These are phyloP conservation scores for Hydrochoerus hydrochaeris DNA, from an alignment of 2,113 vertebrate genomes.

Conservation along the genomic window DNA sequence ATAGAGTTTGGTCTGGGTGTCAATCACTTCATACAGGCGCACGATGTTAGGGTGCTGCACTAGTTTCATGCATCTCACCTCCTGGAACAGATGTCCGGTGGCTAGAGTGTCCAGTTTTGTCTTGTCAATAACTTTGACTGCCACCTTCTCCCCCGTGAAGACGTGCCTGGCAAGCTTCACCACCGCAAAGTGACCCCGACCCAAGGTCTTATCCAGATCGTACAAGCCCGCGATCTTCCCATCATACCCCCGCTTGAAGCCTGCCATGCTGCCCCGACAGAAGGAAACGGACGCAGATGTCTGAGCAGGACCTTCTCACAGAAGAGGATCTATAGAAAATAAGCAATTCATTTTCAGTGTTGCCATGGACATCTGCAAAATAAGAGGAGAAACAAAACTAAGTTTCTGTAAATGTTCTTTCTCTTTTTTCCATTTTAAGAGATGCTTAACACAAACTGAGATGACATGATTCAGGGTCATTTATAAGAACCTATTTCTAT, in stretches of 20 bases:
- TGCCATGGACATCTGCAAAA: slow-evolving; percentile 85
- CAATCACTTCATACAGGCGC: slow-evolving; percentile 97
- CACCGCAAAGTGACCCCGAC: slow-evolving; percentile 97
- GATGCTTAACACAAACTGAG: neutral
- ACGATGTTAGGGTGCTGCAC: slow-evolving; percentile 99
- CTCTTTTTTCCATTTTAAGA: neutral
- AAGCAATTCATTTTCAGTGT: slow-evolving; percentile 88
- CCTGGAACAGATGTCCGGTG: slow-evolving; percentile 98
- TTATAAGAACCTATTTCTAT: neutral
- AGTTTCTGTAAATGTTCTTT: neutral
- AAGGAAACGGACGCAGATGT: slow-evolving; percentile 72
- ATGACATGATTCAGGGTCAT: slow-evolving; percentile 15
- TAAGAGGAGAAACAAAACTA: slow-evolving; percentile 72
- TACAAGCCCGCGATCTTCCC: slow-evolving; percentile 99
- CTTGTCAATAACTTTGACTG: slow-evolving; percentile 99
- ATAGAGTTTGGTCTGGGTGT: slow-evolving; percentile 99
- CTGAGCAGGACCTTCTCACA: slow-evolving; percentile 87
- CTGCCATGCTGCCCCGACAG: slow-evolving; percentile 92
- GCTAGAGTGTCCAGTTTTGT: slow-evolving; percentile 97
- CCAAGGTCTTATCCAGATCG: slow-evolving; percentile 98
- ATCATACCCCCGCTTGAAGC: slow-evolving; percentile 97
- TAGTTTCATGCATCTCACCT: slow-evolving; percentile 99
- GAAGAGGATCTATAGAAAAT: slow-evolving; percentile 83
- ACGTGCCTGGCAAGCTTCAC: slow-evolving; percentile 98
- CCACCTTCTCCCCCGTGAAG: slow-evolving; percentile 99